Conservation (phyloP, 1,140 invertebrate genomes). For the Drosophila busckii region DNA sequence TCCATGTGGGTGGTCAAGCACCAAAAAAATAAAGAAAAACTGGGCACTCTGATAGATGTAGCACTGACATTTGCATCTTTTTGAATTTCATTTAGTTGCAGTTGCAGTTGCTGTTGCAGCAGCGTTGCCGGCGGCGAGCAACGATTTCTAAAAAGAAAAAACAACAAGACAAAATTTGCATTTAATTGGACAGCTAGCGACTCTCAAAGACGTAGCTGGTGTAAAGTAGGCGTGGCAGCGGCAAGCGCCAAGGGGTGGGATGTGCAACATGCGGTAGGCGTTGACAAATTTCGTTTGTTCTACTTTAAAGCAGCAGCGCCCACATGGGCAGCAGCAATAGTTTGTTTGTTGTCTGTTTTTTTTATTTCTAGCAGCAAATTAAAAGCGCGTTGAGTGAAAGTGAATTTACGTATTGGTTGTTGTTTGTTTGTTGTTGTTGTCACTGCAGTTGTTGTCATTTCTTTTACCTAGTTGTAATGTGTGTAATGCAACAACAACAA, state of each 20-base stretch:
- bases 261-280: conserved; percentile 14
- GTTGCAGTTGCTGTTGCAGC: conserved; percentile 14
- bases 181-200: conserved; percentile 61
- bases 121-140: conserved; percentile 14
- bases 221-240: background rate
- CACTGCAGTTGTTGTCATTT: conserved; percentile 62
- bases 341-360: conserved; percentile 24
- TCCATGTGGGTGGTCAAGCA: conserved; percentile 64
- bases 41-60: conserved; percentile 1
- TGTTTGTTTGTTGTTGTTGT: conserved; percentile 24
- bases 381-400: conserved; percentile 72
- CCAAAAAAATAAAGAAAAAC: conserved; percentile 27
- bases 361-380: conserved; percentile 25
- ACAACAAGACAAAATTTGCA: no score
- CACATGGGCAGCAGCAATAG: conserved; percentile 15
- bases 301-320: conserved; percentile 57
- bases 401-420: conserved; percentile 58
- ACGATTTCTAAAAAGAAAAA: conserved; percentile 67
- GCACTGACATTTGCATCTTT: conserved; percentile 13
- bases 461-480: conserved; percentile 64
- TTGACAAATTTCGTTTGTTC: conserved; percentile 59
- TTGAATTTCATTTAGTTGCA: conserved; percentile 5
- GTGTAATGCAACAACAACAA: conserved; percentile 45
- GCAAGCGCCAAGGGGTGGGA: conserved; percentile 1
- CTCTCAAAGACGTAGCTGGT: background rate